A percentile compares a stretch with the other conserved stretches of the same genome.
These are phyloP conservation scores for Caenorhabditis macrosperma DNA, from an alignment of 2,888 invertebrate genomes.

Conservation along the genomic window DNA sequence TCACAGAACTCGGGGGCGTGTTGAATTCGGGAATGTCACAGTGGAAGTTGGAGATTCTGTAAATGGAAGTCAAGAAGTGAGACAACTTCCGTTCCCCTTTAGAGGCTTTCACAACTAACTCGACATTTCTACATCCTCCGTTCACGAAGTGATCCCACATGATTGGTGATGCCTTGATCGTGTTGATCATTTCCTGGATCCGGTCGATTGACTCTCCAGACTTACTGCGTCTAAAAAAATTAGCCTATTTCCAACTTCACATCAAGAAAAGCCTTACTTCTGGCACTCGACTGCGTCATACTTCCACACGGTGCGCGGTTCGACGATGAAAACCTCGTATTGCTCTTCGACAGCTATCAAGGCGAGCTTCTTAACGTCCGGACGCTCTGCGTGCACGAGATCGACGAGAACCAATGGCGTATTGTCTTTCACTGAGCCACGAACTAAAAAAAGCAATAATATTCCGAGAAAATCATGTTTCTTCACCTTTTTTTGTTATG, in stretches of 20 bases:
- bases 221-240: not conserved
- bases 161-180: not conserved
- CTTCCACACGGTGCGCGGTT: constrained; percentile 32
- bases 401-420: constrained; percentile 24
- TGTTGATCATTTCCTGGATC: not conserved
- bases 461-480: not conserved
- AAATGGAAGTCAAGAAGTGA: not conserved
- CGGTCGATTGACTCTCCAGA: not conserved
- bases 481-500: not conserved
- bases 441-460: constrained; percentile 14
- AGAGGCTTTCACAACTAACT: not conserved
- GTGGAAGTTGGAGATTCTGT: constrained; percentile 18
- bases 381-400: not conserved
- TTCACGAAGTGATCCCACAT: constrained; percentile 10
- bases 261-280: not conserved
- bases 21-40: not conserved
- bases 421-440: not conserved
- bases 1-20: not conserved
- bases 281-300: constrained; percentile 23
- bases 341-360: not conserved
- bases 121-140: not conserved
- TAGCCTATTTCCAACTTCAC: not conserved
- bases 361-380: constrained; percentile 8
- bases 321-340: constrained; percentile 35
- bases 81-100: not conserved